phyloP scores from a whole-genome alignment of 2,888 invertebrate species.

The Drosophila fulvimacula region DNA sequence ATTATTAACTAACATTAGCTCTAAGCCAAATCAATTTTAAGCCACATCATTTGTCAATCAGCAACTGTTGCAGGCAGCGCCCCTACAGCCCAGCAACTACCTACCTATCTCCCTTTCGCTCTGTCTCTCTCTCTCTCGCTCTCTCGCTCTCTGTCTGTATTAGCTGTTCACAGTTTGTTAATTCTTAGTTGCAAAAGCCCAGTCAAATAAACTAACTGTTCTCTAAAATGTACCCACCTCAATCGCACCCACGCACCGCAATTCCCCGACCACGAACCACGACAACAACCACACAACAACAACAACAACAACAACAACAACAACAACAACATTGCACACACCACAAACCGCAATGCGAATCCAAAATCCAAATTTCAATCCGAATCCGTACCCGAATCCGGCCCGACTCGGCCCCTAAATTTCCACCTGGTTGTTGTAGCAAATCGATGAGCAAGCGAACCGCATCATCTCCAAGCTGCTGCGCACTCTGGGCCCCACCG shows the following conservation, averaged over 20 bases:
- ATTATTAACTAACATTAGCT: neutral
- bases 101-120: neutral
- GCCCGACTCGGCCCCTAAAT: neutral
- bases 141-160: neutral
- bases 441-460: conserved; percentile 84
- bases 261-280: neutral
- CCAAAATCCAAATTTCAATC: conserved; percentile 7
- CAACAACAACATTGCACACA: conserved; percentile 6
- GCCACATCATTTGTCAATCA: neutral
- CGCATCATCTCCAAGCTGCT: conserved; percentile 86
- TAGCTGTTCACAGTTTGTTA: neutral
- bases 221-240: conserved; percentile 41
- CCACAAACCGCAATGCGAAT: conserved; percentile 33
- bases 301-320: conserved; percentile 4
- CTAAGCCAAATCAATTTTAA: neutral
- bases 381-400: conserved; percentile 25
- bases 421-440: conserved; percentile 82
- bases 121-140: neutral
- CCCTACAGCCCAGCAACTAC: neutral
- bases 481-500: conserved; percentile 90
- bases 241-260: conserved; percentile 28
- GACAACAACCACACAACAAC: conserved; percentile 1
- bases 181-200: conserved; percentile 11
- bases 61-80: neutral
- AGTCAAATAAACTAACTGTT: conserved; percentile 38